Conservation (phyloP, 2,888 invertebrate species). For the Dorcus parallelipipedus region DNA sequence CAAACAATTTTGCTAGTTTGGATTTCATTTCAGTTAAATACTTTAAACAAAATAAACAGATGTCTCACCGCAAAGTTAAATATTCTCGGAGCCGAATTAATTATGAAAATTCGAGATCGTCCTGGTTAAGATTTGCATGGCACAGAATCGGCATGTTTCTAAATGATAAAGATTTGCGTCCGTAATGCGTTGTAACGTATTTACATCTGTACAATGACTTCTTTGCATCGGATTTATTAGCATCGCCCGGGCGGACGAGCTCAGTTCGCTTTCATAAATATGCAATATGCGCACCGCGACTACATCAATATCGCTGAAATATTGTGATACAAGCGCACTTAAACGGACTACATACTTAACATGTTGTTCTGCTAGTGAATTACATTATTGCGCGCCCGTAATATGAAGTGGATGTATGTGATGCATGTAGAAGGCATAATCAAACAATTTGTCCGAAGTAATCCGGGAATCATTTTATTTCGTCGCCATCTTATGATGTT, state of each 20-base stretch:
- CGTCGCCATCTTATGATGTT: too few species aligned
- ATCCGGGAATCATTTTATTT: too few species aligned
- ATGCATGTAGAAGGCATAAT: neutral
- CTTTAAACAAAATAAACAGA: too few species aligned
- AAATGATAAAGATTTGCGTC: slow-evolving; percentile 36
- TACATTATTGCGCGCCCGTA: neutral
- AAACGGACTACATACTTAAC: slow-evolving; percentile 2
- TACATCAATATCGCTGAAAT: slow-evolving; percentile 11
- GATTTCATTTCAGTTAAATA: too few species aligned
- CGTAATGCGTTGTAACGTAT: slow-evolving; percentile 29
- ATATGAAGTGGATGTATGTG: neutral
- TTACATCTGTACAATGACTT: slow-evolving; percentile 37
- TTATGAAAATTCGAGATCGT: too few species aligned
- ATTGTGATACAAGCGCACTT: slow-evolving; percentile 2
- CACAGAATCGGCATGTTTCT: slow-evolving; percentile 5
- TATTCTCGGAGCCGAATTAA: too few species aligned
- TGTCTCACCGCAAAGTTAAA: too few species aligned
- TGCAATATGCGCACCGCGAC: slow-evolving; percentile 4
- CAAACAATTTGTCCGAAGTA: neutral
- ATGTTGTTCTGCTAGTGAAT: slow-evolving; percentile 2
- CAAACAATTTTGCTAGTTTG: too few species aligned
- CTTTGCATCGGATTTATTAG: slow-evolving; percentile 35
- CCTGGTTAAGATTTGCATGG: neutral
- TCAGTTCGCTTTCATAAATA: slow-evolving; percentile 8
- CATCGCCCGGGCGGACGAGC: neutral